Base-by-base conservation (phyloP, 1,140 invertebrate species). In the Cherax destructor region DNA sequence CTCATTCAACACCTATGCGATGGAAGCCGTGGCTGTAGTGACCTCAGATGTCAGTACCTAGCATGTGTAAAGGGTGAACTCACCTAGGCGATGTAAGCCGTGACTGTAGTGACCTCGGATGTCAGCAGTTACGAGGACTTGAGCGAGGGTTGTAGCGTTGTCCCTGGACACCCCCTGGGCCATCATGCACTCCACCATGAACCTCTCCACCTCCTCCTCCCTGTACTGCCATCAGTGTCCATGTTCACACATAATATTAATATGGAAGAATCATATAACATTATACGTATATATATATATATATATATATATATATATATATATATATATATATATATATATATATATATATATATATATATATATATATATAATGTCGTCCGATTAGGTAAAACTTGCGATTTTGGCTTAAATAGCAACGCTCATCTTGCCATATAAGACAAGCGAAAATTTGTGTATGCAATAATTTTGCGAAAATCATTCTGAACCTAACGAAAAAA, bases 21-120 rank as follows among this genome's bases (percentile, higher is more conserved):
- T 99, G 99, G 93, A 99, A 96, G 69, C 98, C 98, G 95, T 99
- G 98, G 93, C 97, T 98, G 93, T 97, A 98, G 94, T 99, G 98
- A 11, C 98, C 98, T 59, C 98, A 94, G 92, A 97, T 96, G 94
- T 99, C 98, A 41, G 98, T 98, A 76, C 96, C 96, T 79, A 98
- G 30, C 30, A 41, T 16, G 13, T 18, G 13, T 69, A 21, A 69
- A 18, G 21, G 1, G 69, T 74, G 69, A 52, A 3, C 92, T 94
- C 95, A 97, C 97, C 97, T 87, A 99, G 94, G 94, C 98, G 95
- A 94, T 99, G 99, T 92, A 99, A 96, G 69, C 98, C 98, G 95
- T 99, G 98, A 93, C 97, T 98, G 93, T 97, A 98, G 94, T 99
- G 98, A 11, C 98, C 98, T 59, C 98, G 94, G 92, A 97, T 96